These are phyloP conservation scores for Platichthys flesus DNA, from an alignment of 2,113 vertebrate genomes.

Conservation along the genomic window DNA sequence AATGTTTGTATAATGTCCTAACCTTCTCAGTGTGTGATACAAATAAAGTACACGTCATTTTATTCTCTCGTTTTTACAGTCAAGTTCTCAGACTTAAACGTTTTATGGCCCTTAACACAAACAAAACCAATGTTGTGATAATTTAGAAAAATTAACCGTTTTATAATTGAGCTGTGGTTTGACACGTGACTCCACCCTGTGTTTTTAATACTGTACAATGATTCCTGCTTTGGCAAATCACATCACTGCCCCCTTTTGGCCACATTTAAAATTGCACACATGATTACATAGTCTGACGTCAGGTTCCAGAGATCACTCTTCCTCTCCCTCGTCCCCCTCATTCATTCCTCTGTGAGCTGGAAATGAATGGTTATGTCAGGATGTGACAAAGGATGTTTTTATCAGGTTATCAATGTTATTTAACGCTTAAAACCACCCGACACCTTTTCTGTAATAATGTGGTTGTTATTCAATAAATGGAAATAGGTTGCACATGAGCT, in stretches of 20 bases:
- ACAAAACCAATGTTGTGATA: no score
- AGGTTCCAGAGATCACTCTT: slow-evolving; percentile 21
- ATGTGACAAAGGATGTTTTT: neutral
- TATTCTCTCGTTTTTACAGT: neutral
- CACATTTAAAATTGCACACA: slow-evolving; percentile 37
- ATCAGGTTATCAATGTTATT: no score
- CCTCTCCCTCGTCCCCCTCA: neutral
- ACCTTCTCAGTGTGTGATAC: no score
- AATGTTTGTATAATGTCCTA: neutral
- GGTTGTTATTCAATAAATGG: slow-evolving; percentile 7
- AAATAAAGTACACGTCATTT: no score
- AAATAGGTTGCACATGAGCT: neutral
- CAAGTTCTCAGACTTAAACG: neutral
- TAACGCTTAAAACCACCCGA: neutral
- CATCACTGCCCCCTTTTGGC: slow-evolving; percentile 77
- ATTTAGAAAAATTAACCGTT: neutral
- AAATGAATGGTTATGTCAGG: slow-evolving; percentile 1
- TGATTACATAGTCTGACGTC: slow-evolving; percentile 80
- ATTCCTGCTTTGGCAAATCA: slow-evolving; percentile 30
- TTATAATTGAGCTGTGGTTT: slow-evolving; percentile 49
- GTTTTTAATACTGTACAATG: neutral
- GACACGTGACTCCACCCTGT: slow-evolving; percentile 16
- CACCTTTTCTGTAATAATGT: neutral
- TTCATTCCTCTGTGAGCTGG: neutral
- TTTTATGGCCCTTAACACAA: neutral